Evolutionary conservation across 2,113 vertebrate genomes (phyloP).

Genomic region (Piprites chloris): DNA sequence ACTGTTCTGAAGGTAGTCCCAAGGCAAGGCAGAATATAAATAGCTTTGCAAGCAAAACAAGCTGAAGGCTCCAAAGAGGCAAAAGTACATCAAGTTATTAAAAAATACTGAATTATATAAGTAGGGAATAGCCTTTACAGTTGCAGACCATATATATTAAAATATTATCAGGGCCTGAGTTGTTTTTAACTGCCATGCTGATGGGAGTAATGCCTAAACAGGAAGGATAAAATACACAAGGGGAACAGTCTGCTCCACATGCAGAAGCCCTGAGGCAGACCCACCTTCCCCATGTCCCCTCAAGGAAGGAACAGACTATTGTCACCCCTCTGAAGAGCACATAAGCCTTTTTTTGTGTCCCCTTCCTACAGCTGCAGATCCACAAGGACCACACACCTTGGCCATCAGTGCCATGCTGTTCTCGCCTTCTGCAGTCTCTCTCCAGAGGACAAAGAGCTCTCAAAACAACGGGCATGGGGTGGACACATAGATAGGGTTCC

Average conservation of each 20-base stretch:
- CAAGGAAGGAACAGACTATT: not conserved
- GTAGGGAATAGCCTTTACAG: not conserved
- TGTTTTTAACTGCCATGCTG: not conserved
- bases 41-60: constrained; percentile 37
- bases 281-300: not conserved
- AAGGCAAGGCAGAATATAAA: constrained; percentile 43
- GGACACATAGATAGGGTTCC: not conserved
- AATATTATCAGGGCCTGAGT: not conserved
- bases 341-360: not conserved
- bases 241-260: not conserved
- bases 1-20: constrained; percentile 31
- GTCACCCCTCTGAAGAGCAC: not conserved
- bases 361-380: not conserved
- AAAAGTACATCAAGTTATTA: constrained; percentile 16
- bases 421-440: not conserved
- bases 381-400: not conserved
- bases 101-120: constrained; percentile 2
- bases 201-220: not conserved
- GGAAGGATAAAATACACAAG: not conserved
- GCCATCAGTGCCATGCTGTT: too few relatives aligned
- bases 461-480: not conserved
- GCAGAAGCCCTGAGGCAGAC: not conserved
- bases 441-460: not conserved
- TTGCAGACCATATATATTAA: not conserved
- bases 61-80: not conserved